Conservation (phyloP, 2,113 vertebrate species). For the Bothrops jararaca region DNA sequence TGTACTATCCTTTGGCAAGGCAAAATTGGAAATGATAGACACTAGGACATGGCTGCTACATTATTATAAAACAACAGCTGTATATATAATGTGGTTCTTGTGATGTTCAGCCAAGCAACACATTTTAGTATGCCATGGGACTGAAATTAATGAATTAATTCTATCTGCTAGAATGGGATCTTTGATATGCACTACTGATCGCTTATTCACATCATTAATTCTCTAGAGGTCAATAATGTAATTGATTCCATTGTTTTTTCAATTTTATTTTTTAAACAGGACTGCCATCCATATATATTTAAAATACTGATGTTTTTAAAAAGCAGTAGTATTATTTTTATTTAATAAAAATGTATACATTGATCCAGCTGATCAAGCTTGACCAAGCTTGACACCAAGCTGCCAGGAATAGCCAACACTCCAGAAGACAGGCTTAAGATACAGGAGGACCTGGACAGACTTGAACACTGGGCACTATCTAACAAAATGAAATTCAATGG, state of each 20-base stretch:
- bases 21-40: not conserved
- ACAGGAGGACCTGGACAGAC: too few species aligned
- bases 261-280: not conserved
- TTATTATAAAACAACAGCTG: slow-evolving; percentile 19
- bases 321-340: not conserved
- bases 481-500: too few species aligned
- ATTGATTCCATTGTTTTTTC: not conserved
- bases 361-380: not conserved
- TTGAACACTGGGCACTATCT: too few species aligned
- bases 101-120: slow-evolving; percentile 15
- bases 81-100: not conserved
- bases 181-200: slow-evolving; percentile 9
- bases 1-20: not conserved
- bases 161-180: slow-evolving; percentile 5
- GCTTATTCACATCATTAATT: slow-evolving; percentile 6
- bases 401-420: too few species aligned
- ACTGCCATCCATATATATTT: not conserved
- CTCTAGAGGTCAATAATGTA: slow-evolving; percentile 20
- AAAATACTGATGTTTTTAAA: not conserved
- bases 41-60: not conserved
- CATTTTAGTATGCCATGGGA: not conserved
- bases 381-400: not conserved
- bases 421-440: too few species aligned
- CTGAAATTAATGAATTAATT: slow-evolving; percentile 6
- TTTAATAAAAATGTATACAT: not conserved